Percentiles rank a stretch among this genome's conserved stretches.
phyloP scores from a whole-genome alignment of 2,113 vertebrate species.

The mouse (Mus musculus) region DNA sequence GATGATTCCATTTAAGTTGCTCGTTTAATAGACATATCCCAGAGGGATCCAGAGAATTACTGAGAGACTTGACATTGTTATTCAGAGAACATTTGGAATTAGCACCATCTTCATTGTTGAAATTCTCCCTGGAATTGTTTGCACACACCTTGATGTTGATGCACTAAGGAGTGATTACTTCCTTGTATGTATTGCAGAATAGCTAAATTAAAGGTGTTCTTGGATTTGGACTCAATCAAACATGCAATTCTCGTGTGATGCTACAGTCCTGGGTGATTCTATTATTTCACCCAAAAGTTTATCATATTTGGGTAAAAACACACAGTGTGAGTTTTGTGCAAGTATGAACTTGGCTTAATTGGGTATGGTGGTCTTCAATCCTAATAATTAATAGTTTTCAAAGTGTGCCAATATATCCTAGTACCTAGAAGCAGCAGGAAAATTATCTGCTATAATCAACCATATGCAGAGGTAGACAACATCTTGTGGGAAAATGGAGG shows the following conservation, averaged over 20 bases:
- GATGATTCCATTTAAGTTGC: slow-evolving; percentile 27
- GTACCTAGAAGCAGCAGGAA: background rate
- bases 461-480: background rate
- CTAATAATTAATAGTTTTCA: background rate
- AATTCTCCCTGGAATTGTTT: slow-evolving; percentile 70
- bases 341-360: background rate
- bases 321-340: background rate
- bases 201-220: slow-evolving; percentile 38
- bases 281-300: background rate
- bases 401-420: background rate
- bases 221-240: slow-evolving; percentile 43
- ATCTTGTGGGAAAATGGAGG: background rate
- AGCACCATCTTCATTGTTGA: slow-evolving; percentile 52
- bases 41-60: background rate
- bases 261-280: background rate
- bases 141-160: slow-evolving; percentile 57
- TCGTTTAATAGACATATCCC: slow-evolving; percentile 3
- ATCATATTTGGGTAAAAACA: background rate
- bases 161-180: slow-evolving; percentile 45
- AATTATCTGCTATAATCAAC: background rate
- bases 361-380: background rate
- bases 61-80: slow-evolving; percentile 50
- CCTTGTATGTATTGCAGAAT: slow-evolving; percentile 21
- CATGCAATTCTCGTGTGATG: background rate
- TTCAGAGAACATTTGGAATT: slow-evolving; percentile 67